phyloP scores from a whole-genome alignment of 2,888 invertebrate genomes.

The Mesorhabditis spiculigera region DNA sequence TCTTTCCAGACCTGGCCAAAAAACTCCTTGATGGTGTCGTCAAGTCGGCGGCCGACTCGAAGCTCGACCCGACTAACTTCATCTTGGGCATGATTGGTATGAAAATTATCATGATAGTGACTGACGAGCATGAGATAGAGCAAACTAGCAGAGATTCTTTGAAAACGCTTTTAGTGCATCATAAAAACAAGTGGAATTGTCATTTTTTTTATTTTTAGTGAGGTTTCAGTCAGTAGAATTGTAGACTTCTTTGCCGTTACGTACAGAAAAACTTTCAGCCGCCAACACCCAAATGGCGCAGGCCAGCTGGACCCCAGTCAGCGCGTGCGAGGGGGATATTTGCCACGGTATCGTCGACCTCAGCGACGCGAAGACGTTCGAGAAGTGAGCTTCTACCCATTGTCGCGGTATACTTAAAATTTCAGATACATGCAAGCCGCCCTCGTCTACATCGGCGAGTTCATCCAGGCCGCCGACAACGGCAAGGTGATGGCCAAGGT shows the following conservation, averaged over 20 bases:
- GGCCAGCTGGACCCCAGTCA: conserved; percentile 21
- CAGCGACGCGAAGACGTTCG: neutral
- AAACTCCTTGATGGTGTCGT: conserved; percentile 28
- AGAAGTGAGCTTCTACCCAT: neutral
- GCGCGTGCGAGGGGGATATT: conserved; percentile 5
- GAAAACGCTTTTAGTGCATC: too few species aligned
- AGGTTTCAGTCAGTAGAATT: too few species aligned
- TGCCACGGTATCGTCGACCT: conserved; percentile 6
- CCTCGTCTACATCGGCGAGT: neutral
- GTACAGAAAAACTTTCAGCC: conserved; percentile 9
- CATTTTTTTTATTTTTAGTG: too few species aligned
- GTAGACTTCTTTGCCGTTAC: too few species aligned
- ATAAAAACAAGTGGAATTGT: too few species aligned
- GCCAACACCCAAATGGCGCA: conserved; percentile 31
- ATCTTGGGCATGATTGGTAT: neutral
- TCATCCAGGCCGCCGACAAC: conserved; percentile 1
- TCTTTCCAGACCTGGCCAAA: conserved; percentile 28
- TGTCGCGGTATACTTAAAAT: neutral
- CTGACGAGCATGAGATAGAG: neutral
- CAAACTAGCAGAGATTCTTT: too few species aligned
- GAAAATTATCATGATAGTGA: conserved; percentile 13
- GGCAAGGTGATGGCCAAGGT: conserved; percentile 5
- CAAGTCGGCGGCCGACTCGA: conserved; percentile 18
- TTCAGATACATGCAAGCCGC: conserved; percentile 2
- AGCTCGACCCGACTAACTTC: conserved; percentile 23